Evolutionary conservation across 1,140 invertebrate species (phyloP), one percentile per base, ranked within the genome.

Genomic region (Nasonia longicornis): DNA sequence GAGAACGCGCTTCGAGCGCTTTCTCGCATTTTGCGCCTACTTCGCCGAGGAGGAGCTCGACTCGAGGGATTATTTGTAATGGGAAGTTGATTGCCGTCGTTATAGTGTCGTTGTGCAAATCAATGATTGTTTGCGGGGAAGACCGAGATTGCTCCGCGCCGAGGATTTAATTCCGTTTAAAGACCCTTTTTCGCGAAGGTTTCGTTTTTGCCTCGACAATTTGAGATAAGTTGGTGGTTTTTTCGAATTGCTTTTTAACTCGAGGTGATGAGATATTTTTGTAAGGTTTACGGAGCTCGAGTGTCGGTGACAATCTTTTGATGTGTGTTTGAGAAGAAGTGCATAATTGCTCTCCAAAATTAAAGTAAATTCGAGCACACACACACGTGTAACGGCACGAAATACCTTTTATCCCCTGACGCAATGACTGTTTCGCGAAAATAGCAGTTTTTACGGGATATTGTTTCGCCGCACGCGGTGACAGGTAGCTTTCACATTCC

Each of bases 21-120:
- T 80, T 80, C 71, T 74, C 79, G 71, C 63, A 67, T 80, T 74
- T 80, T 26, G 64, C 31, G n/a, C n/a, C 67, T 42, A 12, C 14
- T 45, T 45, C 42, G 42, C 12, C 12, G 12, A 12, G 42, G 10
- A 45, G 42, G 12, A 12, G 42, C 63, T 11, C 6, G n/a, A 3
- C n/a, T 67, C 22, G 52, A 78, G 14, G 76, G 14, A 48, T 48
- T 48, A 48, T 48, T 48, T 48, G 58, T 72, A 52, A 80, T 64
- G 58, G 31, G 45, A 71, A 71, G 26, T 74, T 20, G 16, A 45
- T 74, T 80, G 64, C 26, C 8, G 35, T 48, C 12, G 45, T 16
- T 16, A 14, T 16, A 48, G 2, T 48, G 45, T 48, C 45, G 45
- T 48, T 48, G 45, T 16, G 45, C 45, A 16, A 48, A 48, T 48